Evolutionary conservation across 1,140 invertebrate genomes (phyloP).

Genomic region (Drosophila nasuta): DNA sequence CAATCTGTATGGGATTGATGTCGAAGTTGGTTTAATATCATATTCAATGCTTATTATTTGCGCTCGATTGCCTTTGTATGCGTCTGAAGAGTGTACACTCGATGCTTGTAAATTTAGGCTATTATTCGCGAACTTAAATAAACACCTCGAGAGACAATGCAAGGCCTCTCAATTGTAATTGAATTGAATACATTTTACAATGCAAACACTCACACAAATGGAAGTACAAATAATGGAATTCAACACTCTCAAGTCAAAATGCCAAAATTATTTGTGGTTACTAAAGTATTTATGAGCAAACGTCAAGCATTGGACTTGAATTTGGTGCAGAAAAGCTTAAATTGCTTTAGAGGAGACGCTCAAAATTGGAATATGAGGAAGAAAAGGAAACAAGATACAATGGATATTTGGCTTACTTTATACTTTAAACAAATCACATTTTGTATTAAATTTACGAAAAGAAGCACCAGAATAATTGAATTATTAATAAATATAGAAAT

Average conservation of each 20-base stretch:
- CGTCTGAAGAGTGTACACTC: slow-evolving; percentile 9
- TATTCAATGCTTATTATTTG: slow-evolving; percentile 59
- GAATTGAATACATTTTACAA: slow-evolving; percentile 12
- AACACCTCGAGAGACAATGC: slow-evolving; percentile 13
- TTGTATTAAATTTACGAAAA: no score
- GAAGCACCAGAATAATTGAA: background rate
- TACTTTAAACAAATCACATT: no score
- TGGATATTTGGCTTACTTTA: no score
- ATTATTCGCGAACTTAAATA: slow-evolving; percentile 11
- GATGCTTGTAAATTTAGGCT: slow-evolving; percentile 6
- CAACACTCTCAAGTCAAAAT: slow-evolving; percentile 9
- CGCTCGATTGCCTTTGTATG: slow-evolving; percentile 62
- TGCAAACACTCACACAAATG: slow-evolving; percentile 12
- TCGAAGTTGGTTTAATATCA: slow-evolving; percentile 45
- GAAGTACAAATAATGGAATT: slow-evolving; percentile 28
- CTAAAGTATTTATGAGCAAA: slow-evolving; percentile 23
- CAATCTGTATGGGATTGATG: no score
- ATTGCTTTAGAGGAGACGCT: background rate
- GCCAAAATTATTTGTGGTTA: slow-evolving; percentile 10
- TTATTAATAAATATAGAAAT: background rate
- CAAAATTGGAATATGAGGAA: background rate
- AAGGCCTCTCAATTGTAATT: slow-evolving; percentile 22
- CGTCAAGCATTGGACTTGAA: background rate
- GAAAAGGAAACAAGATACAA: no score
- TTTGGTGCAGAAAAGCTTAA: background rate